phyloP scores from a whole-genome alignment of 2,113 vertebrate species.

The Psettodes erumei region DNA sequence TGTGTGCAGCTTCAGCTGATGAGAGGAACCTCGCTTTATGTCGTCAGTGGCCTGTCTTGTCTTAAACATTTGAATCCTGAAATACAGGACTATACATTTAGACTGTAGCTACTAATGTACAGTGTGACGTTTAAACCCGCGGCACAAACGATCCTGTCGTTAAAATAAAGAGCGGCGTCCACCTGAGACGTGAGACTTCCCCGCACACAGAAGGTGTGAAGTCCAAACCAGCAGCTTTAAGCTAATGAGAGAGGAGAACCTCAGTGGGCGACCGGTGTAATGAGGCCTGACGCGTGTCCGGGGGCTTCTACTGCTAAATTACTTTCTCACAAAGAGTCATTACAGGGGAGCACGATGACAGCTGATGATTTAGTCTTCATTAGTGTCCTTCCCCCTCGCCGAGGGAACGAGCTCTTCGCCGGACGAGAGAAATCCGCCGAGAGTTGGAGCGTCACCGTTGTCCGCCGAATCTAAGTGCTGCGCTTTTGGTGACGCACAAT shows the following conservation, averaged over 20 bases:
- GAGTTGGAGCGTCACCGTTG: not conserved
- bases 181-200: conserved; percentile 12
- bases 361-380: conserved; percentile 36
- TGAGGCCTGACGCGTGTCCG: conserved; percentile 45
- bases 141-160: not conserved
- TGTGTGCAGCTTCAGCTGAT: not conserved
- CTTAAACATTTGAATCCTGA: no score
- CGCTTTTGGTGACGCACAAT: no score
- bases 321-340: conserved; percentile 49
- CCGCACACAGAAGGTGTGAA: conserved; percentile 50
- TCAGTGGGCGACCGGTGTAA: conserved; percentile 35
- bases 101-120: not conserved
- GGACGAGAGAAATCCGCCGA: no score
- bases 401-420: not conserved
- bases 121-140: not conserved
- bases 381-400: not conserved
- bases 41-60: not conserved
- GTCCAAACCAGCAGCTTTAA: conserved; percentile 10
- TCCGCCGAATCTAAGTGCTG: no score
- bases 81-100: not conserved
- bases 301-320: conserved; percentile 18
- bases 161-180: not conserved
- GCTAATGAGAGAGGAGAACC: conserved; percentile 48
- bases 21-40: not conserved
- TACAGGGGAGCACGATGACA: conserved; percentile 24